Percentiles rank a stretch among this genome's conserved stretches.
These are phyloP conservation scores for Maniola jurtina DNA, from an alignment of 1,140 invertebrate genomes.

Conservation along the genomic window DNA sequence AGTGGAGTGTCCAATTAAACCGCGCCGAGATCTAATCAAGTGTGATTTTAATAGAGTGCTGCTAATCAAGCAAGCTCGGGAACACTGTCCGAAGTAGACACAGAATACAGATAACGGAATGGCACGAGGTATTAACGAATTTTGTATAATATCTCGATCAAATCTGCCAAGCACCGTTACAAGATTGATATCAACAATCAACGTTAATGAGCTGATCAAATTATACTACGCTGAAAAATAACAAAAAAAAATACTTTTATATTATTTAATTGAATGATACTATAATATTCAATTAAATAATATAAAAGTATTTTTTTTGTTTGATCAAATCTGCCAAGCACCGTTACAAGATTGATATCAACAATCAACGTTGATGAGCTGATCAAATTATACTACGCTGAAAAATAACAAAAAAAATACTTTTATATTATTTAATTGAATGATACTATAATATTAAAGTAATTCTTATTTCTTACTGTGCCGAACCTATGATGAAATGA, in stretches of 20 bases:
- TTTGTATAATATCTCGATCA: constrained; percentile 26
- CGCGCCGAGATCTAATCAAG: constrained; percentile 65
- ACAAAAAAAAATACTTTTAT: background rate
- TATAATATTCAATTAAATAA: no score
- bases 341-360: constrained; percentile 28
- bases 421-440: constrained; percentile 3
- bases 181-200: constrained; percentile 18
- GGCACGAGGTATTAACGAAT: constrained; percentile 31
- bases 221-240: constrained; percentile 8
- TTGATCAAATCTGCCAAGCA: constrained; percentile 27
- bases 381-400: constrained; percentile 7
- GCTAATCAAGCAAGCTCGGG: constrained; percentile 39
- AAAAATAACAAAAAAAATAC: constrained; percentile 1
- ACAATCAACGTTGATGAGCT: constrained; percentile 8
- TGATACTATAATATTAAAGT: background rate
- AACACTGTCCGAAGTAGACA: constrained; percentile 27
- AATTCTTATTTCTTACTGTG: no score
- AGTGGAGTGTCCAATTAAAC: constrained; percentile 62
- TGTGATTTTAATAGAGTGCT: constrained; percentile 68
- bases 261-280: constrained; percentile 8
- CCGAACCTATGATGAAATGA: background rate
- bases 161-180: constrained; percentile 30
- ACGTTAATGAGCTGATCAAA: constrained; percentile 8
- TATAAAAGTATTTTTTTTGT: no score
- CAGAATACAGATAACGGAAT: constrained; percentile 34